Base-by-base conservation (phyloP, 2,888 invertebrate genomes). In the Endomychus coccineus region DNA sequence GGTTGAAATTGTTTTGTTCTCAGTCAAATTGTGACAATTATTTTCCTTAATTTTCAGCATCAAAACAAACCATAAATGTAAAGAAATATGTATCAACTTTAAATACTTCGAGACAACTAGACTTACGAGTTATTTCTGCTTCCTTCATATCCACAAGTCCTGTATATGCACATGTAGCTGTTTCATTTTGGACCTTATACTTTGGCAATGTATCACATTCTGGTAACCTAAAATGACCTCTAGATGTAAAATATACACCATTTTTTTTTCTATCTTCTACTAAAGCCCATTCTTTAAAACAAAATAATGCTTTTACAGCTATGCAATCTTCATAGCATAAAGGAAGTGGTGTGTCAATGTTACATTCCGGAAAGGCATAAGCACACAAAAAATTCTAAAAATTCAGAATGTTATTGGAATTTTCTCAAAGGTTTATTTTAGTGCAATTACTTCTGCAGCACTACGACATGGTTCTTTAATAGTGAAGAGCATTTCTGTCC, bases 291-390 rank as follows among this genome's bases (percentile, higher is more conserved):
- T 92, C 89, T 58, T 84, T 87, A 64, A 86, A 90, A 66, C 95
- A 96, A 67, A 91, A 88, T 56, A 90, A 78, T 62, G 85, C 79
- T 61, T 83, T 83, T 15, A 91, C 85, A 34, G 94, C 94, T 60
- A 86, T 77, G 61, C 95, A 96, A 61, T 94, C 92, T 71, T 95
- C 94, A 58, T 87, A 85, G 66, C 92, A 92, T 3, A 92, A 69
- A 3, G 90, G 88, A 40, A 90, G 70, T 3, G 83, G 78, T 39
- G 74, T 73, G 31, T 80, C 70, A 56, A 77, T 76, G 52, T 78
- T 68, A 39, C 59, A 60, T 42, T 80, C 73, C 58, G 94, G 94
- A 68, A 94, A 95, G 31, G 92, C 90, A 67, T 88, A 91, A 39
- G 86, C 79, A 66, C 95, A 95, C 10, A 95, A 69, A 60, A 95